Base-by-base conservation (phyloP, 2,797 vertebrate species). In the Gallinago solitaria region DNA sequence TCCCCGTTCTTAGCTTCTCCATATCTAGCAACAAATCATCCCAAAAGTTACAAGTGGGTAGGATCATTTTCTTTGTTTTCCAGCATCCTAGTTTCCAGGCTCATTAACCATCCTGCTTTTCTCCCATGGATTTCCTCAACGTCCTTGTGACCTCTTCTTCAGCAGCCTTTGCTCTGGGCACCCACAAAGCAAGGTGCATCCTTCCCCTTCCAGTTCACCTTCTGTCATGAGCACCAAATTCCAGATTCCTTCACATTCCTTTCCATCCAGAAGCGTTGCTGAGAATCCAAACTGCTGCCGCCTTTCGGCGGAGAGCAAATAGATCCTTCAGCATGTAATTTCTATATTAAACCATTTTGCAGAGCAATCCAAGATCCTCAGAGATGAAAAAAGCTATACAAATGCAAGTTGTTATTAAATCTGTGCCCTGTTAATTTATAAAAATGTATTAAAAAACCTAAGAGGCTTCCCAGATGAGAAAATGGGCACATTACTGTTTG, bases 341-440 rank as follows among this genome's bases (percentile, higher is more conserved):
- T 54, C 82, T 64, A 0, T 12, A 51, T 79, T 65, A 53, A 63
- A 30, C 59, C 4, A 45, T 24, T 50, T 54, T 74, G 81, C 75
- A 63, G 54, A 96, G 84, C 86, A 70, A 79, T 59, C 70, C 27
- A 2, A 87, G 92, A 79, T 90, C 82, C 85, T 95, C 5, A 0
- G 77, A 96, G 93, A 94, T 77, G 76, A 74, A 87, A 83, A 56
- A 79, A 90, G 87, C 83, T 28, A 32, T 67, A 88, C 16, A 33
- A 91, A 95, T 45, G 70, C 73, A 86, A 25, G 27, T 79, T 94
- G 56, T 95, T 97, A 96, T 94, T 96, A 96, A 96, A 95, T 95
- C 93, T 89, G 87, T 86, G 85, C 94, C 91, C 35, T 28, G 83
- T 93, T 96, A 95, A 97, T 97, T 97, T 95, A 94, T 94, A 95